Percentiles rank a stretch among this genome's conserved stretches.
These are phyloP conservation scores for Selene dorsalis DNA, from an alignment of 2,797 vertebrate genomes.

Conservation along the genomic window DNA sequence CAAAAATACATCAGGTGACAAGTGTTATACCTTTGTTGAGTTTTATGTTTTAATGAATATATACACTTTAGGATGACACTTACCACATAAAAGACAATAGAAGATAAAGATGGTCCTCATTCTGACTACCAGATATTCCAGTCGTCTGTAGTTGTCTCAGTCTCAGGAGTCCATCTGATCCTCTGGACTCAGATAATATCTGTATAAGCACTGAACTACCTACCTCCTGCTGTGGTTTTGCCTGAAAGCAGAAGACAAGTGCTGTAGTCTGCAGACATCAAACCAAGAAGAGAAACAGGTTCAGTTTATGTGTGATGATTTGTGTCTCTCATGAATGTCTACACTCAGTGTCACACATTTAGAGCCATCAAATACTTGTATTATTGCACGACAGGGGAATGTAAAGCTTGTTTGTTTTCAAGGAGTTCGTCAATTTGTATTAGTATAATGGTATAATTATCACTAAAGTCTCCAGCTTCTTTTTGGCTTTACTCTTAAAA, in stretches of 20 bases:
- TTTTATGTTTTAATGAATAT: background rate
- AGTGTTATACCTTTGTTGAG: background rate
- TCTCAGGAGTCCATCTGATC: background rate
- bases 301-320: too few species aligned
- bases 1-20: background rate
- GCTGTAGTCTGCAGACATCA: background rate
- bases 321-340: background rate
- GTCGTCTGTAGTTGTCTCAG: background rate
- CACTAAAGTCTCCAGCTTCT: too few species aligned
- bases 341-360: too few species aligned
- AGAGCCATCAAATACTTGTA: background rate
- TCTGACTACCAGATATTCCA: conserved; percentile 7
- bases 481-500: too few species aligned
- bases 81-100: conserved; percentile 59
- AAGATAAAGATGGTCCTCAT: conserved; percentile 58
- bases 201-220: background rate
- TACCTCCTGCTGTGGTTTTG: conserved; percentile 40
- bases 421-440: background rate
- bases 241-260: background rate
- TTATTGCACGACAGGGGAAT: background rate
- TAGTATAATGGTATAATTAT: background rate
- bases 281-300: conserved; percentile 7
- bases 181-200: background rate
- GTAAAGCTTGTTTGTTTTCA: background rate
- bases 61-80: conserved; percentile 3